These are phyloP conservation scores for Tipula vernalis DNA, from an alignment of 2,888 invertebrate species.

Conservation along the genomic window DNA sequence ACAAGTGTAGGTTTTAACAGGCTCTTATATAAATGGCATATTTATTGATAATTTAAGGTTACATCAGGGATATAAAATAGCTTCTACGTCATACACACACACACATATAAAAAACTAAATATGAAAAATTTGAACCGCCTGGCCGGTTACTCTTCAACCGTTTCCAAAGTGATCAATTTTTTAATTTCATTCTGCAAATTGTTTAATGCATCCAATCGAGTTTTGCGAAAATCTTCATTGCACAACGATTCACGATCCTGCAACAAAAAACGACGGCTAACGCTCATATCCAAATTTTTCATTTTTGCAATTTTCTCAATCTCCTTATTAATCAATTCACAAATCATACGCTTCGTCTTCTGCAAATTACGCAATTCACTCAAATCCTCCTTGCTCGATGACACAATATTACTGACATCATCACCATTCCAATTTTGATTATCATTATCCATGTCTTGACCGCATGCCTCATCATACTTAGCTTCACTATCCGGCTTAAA, in stretches of 20 bases:
- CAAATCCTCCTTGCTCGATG: neutral
- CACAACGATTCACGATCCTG: neutral
- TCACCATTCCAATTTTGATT: neutral
- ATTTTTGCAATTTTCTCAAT: neutral
- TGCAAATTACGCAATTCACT: neutral
- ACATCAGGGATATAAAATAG: neutral
- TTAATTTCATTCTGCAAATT: neutral
- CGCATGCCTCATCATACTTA: neutral
- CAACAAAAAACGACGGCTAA: neutral
- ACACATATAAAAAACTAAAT: neutral
- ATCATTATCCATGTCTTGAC: neutral
- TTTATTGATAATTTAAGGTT: neutral
- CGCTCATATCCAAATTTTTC: neutral
- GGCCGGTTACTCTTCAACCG: neutral
- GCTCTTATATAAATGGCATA: neutral
- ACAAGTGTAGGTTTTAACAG: neutral
- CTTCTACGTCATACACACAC: neutral
- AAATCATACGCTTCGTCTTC: neutral
- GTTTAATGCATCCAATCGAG: neutral
- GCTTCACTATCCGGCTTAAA: neutral
- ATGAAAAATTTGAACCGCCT: neutral
- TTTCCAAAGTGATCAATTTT: neutral
- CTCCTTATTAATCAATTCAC: neutral
- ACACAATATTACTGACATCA: neutral
- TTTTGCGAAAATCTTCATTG: neutral